Base-by-base conservation (phyloP, 2,888 invertebrate genomes). In the Hypomecis atomaria region DNA sequence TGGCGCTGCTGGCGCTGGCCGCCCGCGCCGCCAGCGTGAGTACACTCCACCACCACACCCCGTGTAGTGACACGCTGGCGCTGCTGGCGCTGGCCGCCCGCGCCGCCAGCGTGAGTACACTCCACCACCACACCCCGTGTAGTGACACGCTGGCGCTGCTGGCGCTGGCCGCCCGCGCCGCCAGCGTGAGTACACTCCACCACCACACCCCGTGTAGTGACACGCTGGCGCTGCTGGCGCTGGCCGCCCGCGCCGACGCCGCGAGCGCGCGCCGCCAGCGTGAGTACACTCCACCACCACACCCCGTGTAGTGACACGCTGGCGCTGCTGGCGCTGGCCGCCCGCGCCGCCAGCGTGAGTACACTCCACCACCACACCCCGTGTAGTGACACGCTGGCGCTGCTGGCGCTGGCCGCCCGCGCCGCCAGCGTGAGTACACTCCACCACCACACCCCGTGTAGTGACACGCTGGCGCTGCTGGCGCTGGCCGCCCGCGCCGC, bases 31-130 rank as follows among this genome's bases (percentile, higher is more conserved):
- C 23, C 23, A 72, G 7, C 66, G 81, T 79, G 54, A 78, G 78
- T n/a, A n/a, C n/a, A n/a, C n/a, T n/a, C n/a, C n/a, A n/a, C n/a
- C n/a, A n/a, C n/a, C n/a, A n/a, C n/a, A n/a, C n/a, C n/a, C n/a
- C n/a, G n/a, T n/a, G n/a, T n/a, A n/a, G n/a, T n/a, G n/a, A n/a
- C 23, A 91, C 89, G 74, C 80, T 94, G 71, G 62, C 69, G 68
- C 74, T 78, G 7, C 70, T 65, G 59, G 65, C 62, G 57, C 67
- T 73, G 48, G 70, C 71, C 67, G 83, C 81, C 23, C 4, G 44
- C 4, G 69, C 68, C 45, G 82, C 23, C 23, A 72, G 7, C 66
- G 81, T 79, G 54, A 78, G 78, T n/a, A n/a, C n/a, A n/a, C n/a
- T n/a, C n/a, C n/a, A n/a, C n/a, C n/a, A n/a, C n/a, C n/a, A n/a